These are phyloP conservation scores for Mungos mungo DNA, from an alignment of 2,113 vertebrate genomes.

Conservation along the genomic window DNA sequence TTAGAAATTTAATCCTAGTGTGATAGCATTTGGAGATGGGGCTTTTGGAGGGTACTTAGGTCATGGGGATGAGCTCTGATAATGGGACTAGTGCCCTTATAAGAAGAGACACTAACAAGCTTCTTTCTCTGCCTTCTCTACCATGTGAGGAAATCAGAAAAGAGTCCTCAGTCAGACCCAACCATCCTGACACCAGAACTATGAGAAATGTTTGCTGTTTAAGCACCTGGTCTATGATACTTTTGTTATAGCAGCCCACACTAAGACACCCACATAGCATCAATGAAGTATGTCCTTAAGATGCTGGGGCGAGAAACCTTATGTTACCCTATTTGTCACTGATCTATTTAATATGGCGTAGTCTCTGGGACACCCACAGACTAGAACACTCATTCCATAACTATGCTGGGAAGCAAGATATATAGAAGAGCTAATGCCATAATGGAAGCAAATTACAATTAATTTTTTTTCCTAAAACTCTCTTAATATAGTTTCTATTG, in stretches of 20 bases:
- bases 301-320: background rate
- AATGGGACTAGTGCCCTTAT: background rate
- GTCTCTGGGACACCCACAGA: background rate
- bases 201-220: background rate
- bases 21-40: background rate
- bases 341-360: background rate
- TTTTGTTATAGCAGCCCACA: background rate
- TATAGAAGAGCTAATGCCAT: background rate
- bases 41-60: background rate
- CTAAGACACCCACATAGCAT: background rate
- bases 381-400: background rate
- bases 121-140: background rate
- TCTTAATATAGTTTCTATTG: background rate
- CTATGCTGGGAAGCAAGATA: background rate
- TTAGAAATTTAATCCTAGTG: background rate
- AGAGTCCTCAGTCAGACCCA: background rate
- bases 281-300: background rate
- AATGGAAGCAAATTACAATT: background rate
- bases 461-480: background rate
- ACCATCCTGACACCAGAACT: background rate
- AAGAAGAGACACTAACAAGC: background rate
- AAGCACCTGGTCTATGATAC: background rate
- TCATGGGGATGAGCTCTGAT: background rate
- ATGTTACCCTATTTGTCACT: background rate
- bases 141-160: background rate